phyloP scores from a whole-genome alignment of 2,888 invertebrate genomes.

The Sarcophaga caerulescens region DNA sequence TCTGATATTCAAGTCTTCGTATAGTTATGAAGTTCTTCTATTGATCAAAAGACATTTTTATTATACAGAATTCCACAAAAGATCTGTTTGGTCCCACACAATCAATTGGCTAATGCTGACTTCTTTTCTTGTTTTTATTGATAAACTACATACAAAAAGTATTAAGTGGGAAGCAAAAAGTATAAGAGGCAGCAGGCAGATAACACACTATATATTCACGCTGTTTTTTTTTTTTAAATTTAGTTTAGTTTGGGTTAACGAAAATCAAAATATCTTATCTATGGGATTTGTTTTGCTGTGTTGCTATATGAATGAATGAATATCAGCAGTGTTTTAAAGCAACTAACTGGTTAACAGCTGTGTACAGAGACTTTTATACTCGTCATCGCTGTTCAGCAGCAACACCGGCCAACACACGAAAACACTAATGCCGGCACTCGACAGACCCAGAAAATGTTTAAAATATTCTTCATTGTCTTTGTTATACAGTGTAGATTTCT shows the following conservation, averaged over 20 bases:
- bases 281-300: slow-evolving; percentile 20
- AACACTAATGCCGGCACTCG: background rate
- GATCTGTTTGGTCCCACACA: slow-evolving; percentile 3
- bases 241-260: background rate
- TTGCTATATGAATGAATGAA: slow-evolving; percentile 58
- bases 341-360: slow-evolving; percentile 66
- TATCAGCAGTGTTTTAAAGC: slow-evolving; percentile 66
- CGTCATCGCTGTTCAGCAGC: slow-evolving; percentile 27
- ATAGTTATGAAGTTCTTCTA: slow-evolving; percentile 2
- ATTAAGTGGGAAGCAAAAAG: too few relatives aligned
- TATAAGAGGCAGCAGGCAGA: too few relatives aligned
- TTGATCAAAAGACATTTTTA: slow-evolving; percentile 8
- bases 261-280: slow-evolving; percentile 42
- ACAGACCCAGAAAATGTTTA: background rate
- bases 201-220: too few relatives aligned
- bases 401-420: slow-evolving; percentile 39
- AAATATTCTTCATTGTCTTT: background rate
- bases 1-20: slow-evolving; percentile 54
- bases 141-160: background rate
- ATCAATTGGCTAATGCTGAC: background rate
- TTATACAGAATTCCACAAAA: slow-evolving; percentile 1
- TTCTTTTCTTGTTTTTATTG: background rate
- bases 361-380: slow-evolving; percentile 63
- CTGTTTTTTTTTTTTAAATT: background rate
- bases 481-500: slow-evolving; percentile 37